These are phyloP conservation scores for Chrysoperla carnea DNA, from an alignment of 1,140 invertebrate genomes.

Conservation along the genomic window DNA sequence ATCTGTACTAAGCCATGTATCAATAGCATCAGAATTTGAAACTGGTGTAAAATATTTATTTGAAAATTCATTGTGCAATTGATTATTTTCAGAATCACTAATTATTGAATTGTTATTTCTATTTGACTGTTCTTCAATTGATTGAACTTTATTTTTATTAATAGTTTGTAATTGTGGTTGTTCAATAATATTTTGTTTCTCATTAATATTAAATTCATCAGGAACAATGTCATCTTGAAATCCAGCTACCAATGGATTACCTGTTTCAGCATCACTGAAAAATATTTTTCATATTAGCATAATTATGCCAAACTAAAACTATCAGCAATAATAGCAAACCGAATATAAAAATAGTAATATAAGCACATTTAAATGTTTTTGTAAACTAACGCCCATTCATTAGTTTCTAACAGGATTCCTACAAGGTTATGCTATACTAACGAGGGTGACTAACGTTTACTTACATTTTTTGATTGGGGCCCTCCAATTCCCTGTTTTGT, in stretches of 20 bases:
- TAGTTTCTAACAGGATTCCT: too few species aligned
- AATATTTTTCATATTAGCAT: conserved; percentile 8
- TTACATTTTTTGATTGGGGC: too few species aligned
- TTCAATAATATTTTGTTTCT: conserved; percentile 23
- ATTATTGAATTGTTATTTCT: conserved; percentile 4
- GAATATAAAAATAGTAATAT: too few species aligned
- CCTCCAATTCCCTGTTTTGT: too few species aligned
- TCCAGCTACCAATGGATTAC: conserved; percentile 71
- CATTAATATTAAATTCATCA: conserved; percentile 30
- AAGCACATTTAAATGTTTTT: too few species aligned
- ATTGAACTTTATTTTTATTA: conserved; percentile 9
- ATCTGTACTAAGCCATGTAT: conserved; percentile 32
- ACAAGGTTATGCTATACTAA: too few species aligned
- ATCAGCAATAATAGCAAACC: not conserved
- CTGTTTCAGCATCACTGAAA: conserved; percentile 53
- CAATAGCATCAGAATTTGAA: conserved; percentile 27
- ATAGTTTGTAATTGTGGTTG: conserved; percentile 21
- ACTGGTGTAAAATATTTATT: conserved; percentile 23
- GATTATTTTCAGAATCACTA: conserved; percentile 3
- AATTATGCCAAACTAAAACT: conserved; percentile 3
- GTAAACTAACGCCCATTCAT: too few species aligned
- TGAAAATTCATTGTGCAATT: conserved; percentile 23
- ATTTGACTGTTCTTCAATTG: conserved; percentile 8
- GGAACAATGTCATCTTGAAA: conserved; percentile 76
- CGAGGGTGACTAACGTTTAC: too few species aligned